Conservation (phyloP, 2,797 vertebrate species). For the Danio choprae region DNA sequence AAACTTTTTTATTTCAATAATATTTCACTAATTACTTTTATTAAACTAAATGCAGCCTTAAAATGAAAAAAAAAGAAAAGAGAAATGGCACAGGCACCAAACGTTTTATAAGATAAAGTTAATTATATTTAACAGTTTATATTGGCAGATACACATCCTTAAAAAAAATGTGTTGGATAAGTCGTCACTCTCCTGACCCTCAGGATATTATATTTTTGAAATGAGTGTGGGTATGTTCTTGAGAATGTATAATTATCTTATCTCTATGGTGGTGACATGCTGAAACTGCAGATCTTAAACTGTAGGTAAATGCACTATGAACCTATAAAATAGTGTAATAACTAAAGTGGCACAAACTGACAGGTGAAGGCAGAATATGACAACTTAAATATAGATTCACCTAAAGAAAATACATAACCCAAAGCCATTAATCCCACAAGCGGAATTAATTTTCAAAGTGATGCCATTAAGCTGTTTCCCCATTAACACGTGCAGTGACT, state of each 20-base stretch:
- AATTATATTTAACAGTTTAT: not conserved
- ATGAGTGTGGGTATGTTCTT: not conserved
- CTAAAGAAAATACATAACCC: conserved; percentile 4
- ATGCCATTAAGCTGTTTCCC: not conserved
- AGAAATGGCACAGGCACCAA: not conserved
- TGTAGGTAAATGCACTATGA: conserved; percentile 19
- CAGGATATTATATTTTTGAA: not conserved
- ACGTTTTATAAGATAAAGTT: not conserved
- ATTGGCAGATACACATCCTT: no score
- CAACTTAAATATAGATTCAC: not conserved
- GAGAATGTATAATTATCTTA: conserved; percentile 9
- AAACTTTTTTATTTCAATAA: not conserved
- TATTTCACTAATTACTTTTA: not conserved
- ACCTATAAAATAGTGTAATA: conserved; percentile 25
- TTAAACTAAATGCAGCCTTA: not conserved
- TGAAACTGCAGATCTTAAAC: not conserved
- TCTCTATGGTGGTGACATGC: conserved; percentile 4
- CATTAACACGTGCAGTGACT: not conserved
- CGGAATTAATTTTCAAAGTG: not conserved
- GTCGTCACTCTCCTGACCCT: not conserved
- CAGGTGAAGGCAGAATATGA: not conserved
- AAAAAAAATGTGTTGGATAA: not conserved
- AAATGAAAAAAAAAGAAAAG: no score
- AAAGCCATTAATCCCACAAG: not conserved
- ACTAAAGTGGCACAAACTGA: not conserved